Base-by-base conservation (phyloP, 2,888 invertebrate genomes). In the Drosophila silvestris region DNA sequence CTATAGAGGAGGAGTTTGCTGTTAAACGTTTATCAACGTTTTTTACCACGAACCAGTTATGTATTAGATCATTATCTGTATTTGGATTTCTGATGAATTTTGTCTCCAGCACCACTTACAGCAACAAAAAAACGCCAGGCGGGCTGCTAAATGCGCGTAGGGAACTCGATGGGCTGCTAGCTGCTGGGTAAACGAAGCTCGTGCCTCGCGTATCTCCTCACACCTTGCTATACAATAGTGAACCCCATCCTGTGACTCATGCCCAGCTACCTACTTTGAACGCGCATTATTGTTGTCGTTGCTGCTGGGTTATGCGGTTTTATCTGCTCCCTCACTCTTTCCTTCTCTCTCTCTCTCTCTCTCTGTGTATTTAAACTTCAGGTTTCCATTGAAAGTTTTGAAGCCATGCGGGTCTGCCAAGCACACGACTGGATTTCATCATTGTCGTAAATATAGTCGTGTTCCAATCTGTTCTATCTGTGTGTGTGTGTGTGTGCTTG, bases 21-120 rank as follows among this genome's bases (percentile, higher is more conserved):
- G 51, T 70, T 79, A 81, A 79, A 59, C 70, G 79, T 70, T 79
- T 82, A 79, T 82, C 79, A 82, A 54, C 58, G 41, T 61, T 37
- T 35, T 35, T 9, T 52, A 85, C 89, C 78, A 78, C 81, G 89
- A 88, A 88, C 89, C 88, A 85, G 86, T 88, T 85, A 85, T 90
- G 89, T 90, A 89, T 88, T 88, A 89, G 91, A 88, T 88, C 90
- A 91, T 81, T 89, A 88, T 88, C 91, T 88, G 81, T 78, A 83
- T 88, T 89, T 88, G 91, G 90, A 83, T 89, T 88, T 88, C 87
- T 89, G 91, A 85, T 85, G 91, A 88, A 87, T 89, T 89, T 88
- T 85, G 85, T 85, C 87, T 85, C 89, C 86, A 67, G 51, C 60
- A 32, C 57, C 59, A 32, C 44, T 63, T 66, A 54, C 65, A 63